phyloP scores from a whole-genome alignment of 2,888 invertebrate species.

The Tenthredo distinguenda region DNA sequence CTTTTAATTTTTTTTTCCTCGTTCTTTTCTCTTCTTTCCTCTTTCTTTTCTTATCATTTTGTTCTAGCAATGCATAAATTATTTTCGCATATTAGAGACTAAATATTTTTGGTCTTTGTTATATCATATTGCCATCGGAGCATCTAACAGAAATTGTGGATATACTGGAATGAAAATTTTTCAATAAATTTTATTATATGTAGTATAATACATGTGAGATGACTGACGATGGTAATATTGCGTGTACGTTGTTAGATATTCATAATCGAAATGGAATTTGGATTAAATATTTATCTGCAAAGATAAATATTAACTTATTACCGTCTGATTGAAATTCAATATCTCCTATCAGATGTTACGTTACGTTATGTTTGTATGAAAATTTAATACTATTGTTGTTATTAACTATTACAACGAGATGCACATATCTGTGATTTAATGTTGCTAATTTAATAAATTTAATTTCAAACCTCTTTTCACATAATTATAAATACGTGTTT shows the following conservation, averaged over 20 bases:
- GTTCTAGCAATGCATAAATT: background rate
- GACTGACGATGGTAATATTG: background rate
- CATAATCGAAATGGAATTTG: background rate
- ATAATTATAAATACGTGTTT: constrained; percentile 4
- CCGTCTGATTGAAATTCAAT: background rate
- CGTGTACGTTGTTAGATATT: background rate
- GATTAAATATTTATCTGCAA: background rate
- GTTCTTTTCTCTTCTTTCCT: constrained; percentile 5
- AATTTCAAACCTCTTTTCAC: background rate
- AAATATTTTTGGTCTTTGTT: background rate
- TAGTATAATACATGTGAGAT: background rate
- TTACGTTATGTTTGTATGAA: constrained; percentile 4
- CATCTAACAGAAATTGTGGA: background rate
- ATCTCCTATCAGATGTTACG: constrained; percentile 5
- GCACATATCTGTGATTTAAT: background rate
- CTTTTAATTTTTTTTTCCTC: background rate
- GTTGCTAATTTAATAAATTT: constrained; percentile 20
- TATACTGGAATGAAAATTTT: background rate
- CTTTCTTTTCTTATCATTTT: background rate
- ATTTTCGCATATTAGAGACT: background rate
- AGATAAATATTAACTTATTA: constrained; percentile 3
- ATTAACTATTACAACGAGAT: constrained; percentile 34
- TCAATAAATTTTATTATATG: background rate
- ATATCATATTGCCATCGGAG: background rate
- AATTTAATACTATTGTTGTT: constrained; percentile 18